Evolutionary conservation across 2,113 vertebrate genomes (phyloP).

Genomic region (Heliornis fulica): DNA sequence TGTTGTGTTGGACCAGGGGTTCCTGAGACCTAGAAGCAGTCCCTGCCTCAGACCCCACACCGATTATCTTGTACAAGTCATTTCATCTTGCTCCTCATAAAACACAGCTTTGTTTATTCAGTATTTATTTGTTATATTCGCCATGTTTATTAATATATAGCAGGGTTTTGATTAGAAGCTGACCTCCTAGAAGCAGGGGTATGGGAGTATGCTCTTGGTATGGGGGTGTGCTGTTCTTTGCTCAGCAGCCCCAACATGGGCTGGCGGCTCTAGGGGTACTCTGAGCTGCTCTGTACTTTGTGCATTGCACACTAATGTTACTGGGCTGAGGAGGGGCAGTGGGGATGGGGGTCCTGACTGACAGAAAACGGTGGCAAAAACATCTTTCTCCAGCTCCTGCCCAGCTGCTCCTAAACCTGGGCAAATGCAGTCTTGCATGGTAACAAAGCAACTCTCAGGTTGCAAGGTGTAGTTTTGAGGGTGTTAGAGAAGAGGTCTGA

Average conservation of each 20-base stretch:
- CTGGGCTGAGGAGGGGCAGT: no score
- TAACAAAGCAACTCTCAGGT: background rate
- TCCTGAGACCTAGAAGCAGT: background rate
- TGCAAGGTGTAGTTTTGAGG: background rate
- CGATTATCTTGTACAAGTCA: background rate
- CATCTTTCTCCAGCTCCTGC: background rate
- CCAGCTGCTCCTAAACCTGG: background rate
- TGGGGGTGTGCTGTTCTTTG: background rate
- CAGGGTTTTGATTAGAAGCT: background rate
- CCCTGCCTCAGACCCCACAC: background rate
- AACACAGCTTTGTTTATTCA: background rate
- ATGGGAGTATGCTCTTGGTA: background rate
- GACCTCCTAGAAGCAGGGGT: background rate
- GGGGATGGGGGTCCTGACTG: background rate
- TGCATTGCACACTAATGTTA: background rate
- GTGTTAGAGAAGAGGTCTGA: background rate
- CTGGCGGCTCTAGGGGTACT: background rate
- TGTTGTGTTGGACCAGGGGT: accelerated
- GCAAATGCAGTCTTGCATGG: background rate
- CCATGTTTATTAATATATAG: background rate
- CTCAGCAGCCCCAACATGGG: background rate
- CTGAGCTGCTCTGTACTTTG: background rate
- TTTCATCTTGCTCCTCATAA: background rate
- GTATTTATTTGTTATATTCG: background rate
- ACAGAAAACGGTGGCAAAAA: background rate